Evolutionary conservation across 30 jellyfish, hydroid and myxozoan genomes (phyloP).

Genomic region (Rhopilema esculentum): DNA sequence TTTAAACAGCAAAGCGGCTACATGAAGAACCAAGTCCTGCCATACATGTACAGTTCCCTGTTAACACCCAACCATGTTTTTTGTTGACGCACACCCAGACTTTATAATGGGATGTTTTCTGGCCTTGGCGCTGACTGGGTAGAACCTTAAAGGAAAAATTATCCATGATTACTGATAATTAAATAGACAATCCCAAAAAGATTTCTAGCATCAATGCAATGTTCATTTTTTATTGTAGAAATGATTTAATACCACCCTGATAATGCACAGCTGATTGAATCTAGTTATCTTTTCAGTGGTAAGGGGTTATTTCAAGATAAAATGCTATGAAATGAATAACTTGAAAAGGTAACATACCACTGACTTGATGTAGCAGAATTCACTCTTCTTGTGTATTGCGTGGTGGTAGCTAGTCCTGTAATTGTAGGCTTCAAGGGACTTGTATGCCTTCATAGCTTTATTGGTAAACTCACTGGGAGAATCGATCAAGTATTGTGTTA

Average conservation of each 20-base stretch:
- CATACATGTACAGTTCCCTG: conserved; percentile 53
- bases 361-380: conserved; percentile 23
- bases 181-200: neutral
- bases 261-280: neutral
- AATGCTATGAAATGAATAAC: neutral
- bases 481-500: conserved; percentile 37
- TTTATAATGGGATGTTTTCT: neutral
- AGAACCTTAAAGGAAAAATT: conserved; percentile 21
- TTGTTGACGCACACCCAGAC: conserved; percentile 20
- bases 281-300: neutral
- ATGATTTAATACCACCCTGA: neutral
- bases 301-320: neutral
- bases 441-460: conserved; percentile 41
- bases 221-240: neutral
- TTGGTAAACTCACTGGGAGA: conserved; percentile 54
- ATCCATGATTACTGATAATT: neutral
- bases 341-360: conserved; percentile 10
- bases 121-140: conserved; percentile 55
- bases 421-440: conserved; percentile 54
- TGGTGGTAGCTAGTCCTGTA: conserved; percentile 55
- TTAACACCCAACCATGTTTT: conserved; percentile 17
- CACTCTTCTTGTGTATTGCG: conserved; percentile 6
- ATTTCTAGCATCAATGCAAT: neutral
- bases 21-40: conserved; percentile 62
- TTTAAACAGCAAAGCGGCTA: conserved; percentile 37